A percentile compares a stretch with the other conserved stretches of the same genome.
Evolutionary conservation across 2,113 vertebrate genomes (phyloP).

Genomic region (Cariama cristata): DNA sequence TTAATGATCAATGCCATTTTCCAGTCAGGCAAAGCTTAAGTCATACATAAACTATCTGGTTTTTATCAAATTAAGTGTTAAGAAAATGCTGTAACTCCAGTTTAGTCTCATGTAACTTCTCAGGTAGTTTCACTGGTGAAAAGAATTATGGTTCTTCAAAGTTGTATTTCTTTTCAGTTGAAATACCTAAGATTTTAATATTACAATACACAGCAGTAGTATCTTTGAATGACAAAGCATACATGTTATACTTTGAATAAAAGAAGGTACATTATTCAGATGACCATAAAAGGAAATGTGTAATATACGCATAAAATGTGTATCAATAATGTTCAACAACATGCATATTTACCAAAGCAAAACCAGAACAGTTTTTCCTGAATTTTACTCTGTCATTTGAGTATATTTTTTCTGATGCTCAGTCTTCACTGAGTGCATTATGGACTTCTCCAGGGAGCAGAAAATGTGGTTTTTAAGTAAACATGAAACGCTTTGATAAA

Average conservation of each 20-base stretch:
- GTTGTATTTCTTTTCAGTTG: background rate
- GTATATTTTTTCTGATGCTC: conserved; percentile 65
- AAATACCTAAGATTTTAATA: background rate
- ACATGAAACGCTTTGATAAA: conserved; percentile 73
- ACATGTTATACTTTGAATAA: background rate
- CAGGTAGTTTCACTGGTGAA: background rate
- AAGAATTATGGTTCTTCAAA: background rate
- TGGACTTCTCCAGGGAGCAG: conserved; percentile 70
- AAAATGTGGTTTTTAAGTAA: conserved; percentile 71
- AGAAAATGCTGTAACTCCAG: background rate
- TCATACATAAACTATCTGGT: background rate
- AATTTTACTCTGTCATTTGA: conserved; percentile 64
- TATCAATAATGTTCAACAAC: conserved; percentile 13
- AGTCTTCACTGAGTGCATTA: conserved; percentile 69
- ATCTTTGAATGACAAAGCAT: background rate
- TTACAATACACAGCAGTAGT: background rate
- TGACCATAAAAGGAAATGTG: background rate
- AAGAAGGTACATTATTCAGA: background rate
- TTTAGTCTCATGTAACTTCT: background rate
- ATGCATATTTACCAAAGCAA: conserved; percentile 44
- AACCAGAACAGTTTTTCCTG: conserved; percentile 46
- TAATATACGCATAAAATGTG: background rate
- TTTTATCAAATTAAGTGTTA: background rate
- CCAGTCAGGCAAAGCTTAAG: background rate
- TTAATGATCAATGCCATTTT: conserved; percentile 30